Evolutionary conservation across 1,140 invertebrate genomes (phyloP).

Genomic region (Drosophila ogumai): DNA sequence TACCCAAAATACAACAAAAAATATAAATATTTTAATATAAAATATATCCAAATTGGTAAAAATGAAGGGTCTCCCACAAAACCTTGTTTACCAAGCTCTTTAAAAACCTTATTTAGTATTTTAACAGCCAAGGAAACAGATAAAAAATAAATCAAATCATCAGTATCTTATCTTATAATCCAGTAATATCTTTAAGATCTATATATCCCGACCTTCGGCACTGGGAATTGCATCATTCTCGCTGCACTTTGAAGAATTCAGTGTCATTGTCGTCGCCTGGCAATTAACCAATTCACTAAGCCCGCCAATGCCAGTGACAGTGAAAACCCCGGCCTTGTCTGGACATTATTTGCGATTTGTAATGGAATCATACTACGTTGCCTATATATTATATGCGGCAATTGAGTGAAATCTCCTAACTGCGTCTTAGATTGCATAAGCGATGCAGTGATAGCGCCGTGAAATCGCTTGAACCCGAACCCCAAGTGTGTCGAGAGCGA

Average conservation of each 20-base stretch:
- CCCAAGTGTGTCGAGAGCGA: slow-evolving; percentile 10
- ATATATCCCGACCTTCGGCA: slow-evolving; percentile 14
- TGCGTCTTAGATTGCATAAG: slow-evolving; percentile 78
- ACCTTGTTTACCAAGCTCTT: not conserved
- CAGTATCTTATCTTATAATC: not conserved
- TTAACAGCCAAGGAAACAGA: not conserved
- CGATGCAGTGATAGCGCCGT: slow-evolving; percentile 33
- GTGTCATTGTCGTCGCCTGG: slow-evolving; percentile 36
- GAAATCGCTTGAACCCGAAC: slow-evolving; percentile 38
- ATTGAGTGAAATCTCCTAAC: slow-evolving; percentile 44
- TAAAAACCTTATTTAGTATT: not conserved
- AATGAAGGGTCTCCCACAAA: not conserved
- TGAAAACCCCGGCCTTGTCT: slow-evolving; percentile 68
- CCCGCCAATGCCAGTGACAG: slow-evolving; percentile 63
- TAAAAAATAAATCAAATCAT: not conserved
- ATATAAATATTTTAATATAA: not conserved
- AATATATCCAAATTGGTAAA: too few species aligned
- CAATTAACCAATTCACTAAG: slow-evolving; percentile 57
- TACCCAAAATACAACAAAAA: too few species aligned
- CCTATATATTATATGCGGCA: slow-evolving; percentile 15
- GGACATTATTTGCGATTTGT: slow-evolving; percentile 19
- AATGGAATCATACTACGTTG: slow-evolving; percentile 13
- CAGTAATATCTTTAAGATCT: not conserved
- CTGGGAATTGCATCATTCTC: slow-evolving; percentile 33
- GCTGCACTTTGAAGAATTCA: slow-evolving; percentile 24